phyloP scores from a whole-genome alignment of 2,888 invertebrate species.

The Drosophila limbata region DNA sequence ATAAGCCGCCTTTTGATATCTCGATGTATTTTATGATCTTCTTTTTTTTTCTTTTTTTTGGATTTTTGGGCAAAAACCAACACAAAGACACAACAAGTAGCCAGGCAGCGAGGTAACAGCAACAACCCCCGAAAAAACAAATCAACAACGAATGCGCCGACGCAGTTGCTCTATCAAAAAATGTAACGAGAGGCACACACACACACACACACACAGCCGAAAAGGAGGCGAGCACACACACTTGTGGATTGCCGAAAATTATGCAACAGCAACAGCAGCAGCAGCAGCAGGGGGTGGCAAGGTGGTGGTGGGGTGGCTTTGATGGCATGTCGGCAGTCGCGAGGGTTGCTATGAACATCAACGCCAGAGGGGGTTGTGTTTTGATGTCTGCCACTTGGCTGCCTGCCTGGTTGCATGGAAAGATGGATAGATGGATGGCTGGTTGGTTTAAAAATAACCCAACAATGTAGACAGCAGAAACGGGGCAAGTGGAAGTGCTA shows the following conservation, averaged over 20 bases:
- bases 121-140: slow-evolving; percentile 31
- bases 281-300: not conserved
- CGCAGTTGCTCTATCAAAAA: slow-evolving; percentile 38
- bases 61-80: slow-evolving; percentile 51
- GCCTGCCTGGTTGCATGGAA: slow-evolving; percentile 34
- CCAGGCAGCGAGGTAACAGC: slow-evolving; percentile 40
- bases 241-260: slow-evolving; percentile 83
- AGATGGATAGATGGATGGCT: slow-evolving; percentile 7
- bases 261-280: slow-evolving; percentile 68
- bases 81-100: slow-evolving; percentile 81
- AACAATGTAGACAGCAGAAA: slow-evolving; percentile 29
- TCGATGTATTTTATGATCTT: not conserved
- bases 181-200: slow-evolving; percentile 45
- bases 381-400: slow-evolving; percentile 78
- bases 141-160: slow-evolving; percentile 39
- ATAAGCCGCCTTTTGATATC: slow-evolving; percentile 47
- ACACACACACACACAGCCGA: slow-evolving; percentile 33
- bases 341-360: slow-evolving; percentile 49
- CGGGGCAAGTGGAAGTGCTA: slow-evolving; percentile 7
- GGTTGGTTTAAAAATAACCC: slow-evolving; percentile 31
- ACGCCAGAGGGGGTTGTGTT: slow-evolving; percentile 57
- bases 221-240: slow-evolving; percentile 80
- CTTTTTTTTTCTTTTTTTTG: slow-evolving; percentile 2
- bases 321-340: slow-evolving; percentile 4
- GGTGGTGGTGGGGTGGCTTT: not conserved